Evolutionary conservation across 2,888 invertebrate genomes (phyloP), one percentile per base, ranked within the genome.

Genomic region (Empis livida): DNA sequence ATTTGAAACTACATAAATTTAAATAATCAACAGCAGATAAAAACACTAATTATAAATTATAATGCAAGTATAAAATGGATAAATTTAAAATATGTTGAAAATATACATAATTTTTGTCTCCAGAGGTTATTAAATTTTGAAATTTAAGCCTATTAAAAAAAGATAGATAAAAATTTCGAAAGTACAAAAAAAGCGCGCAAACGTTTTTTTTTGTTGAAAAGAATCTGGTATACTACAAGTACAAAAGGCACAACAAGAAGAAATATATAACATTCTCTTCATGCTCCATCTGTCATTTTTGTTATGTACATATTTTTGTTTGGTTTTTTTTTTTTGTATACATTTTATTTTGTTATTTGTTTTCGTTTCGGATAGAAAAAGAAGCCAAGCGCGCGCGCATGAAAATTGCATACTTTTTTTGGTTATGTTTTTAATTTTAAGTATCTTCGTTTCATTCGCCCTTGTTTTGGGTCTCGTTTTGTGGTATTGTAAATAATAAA

Each of bases 311-410:
- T 5, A 15, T 37, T n/a, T 37, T 20, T 27, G 23, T 27, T 27
- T 27, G 2, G 8, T 27, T 4, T 27, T 27, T 27, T 8, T 27
- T 27, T 6, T 27, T 20, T 20, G 20, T 27, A 27, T 27, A 27
- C 5, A 27, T 27, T 27, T 20, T n/a, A n/a, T n/a, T n/a, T n/a
- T n/a, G n/a, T n/a, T n/a, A n/a, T n/a, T 27, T 27, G 23, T 27
- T 27, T 27, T 27, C 23, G 23, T 27, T 27, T 27, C 6, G 10
- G 15, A 37, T 37, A 41, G 31, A 41, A 45, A 39, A 45, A 3
- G 42, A 48, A 31, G 32, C 42, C 51, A 47, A 54, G 53, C 54
- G 54, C 54, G 9, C 23, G 54, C 54, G 54, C 53, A 54, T 54
- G 45, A 47, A 41, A 41, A 42, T 43, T 43, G 43, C 41, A 42